These are phyloP conservation scores for Sebastolobus altivelis DNA, from an alignment of 2,797 vertebrate species.

Conservation along the genomic window DNA sequence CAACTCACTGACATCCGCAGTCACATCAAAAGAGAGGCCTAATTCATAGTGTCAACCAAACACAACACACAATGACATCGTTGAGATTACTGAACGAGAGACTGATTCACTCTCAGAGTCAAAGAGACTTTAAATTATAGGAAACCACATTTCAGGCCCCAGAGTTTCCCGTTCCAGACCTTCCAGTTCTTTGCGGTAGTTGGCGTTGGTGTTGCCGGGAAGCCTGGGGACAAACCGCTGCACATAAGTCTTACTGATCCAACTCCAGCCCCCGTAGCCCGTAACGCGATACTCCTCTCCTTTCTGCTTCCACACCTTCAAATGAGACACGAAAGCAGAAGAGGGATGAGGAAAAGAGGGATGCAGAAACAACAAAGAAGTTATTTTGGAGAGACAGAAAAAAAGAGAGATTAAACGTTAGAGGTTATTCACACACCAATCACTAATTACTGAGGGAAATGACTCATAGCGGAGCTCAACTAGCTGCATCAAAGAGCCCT, in stretches of 20 bases:
- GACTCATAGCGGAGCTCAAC: constrained; percentile 44
- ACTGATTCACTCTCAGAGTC: constrained; percentile 26
- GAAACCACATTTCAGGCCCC: constrained; percentile 25
- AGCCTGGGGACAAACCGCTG: constrained; percentile 92
- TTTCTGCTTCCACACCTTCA: constrained; percentile 98
- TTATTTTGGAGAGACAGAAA: neutral
- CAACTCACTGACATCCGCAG: constrained; percentile 5
- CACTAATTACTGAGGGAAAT: constrained; percentile 54
- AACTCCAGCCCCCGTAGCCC: constrained; percentile 98
- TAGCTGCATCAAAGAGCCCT: constrained; percentile 58
- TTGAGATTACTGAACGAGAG: constrained; percentile 25
- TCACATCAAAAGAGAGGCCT: constrained; percentile 14
- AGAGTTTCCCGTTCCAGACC: constrained; percentile 79
- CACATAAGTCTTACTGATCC: constrained; percentile 96
- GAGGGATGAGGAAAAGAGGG: neutral
- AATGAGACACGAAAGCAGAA: constrained; percentile 26
- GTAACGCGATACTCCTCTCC: constrained; percentile 98
- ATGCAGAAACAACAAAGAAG: constrained; percentile 11
- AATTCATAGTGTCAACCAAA: neutral
- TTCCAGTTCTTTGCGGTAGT: constrained; percentile 91
- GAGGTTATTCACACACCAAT: constrained; percentile 44
- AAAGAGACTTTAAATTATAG: constrained; percentile 22
- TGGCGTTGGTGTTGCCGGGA: constrained; percentile 95
- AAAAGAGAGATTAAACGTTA: constrained; percentile 29
- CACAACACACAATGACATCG: constrained; percentile 9